Percentiles rank a stretch among this genome's conserved stretches.
phyloP scores from a whole-genome alignment of 2,797 vertebrate genomes.

The Garrulus glandarius region DNA sequence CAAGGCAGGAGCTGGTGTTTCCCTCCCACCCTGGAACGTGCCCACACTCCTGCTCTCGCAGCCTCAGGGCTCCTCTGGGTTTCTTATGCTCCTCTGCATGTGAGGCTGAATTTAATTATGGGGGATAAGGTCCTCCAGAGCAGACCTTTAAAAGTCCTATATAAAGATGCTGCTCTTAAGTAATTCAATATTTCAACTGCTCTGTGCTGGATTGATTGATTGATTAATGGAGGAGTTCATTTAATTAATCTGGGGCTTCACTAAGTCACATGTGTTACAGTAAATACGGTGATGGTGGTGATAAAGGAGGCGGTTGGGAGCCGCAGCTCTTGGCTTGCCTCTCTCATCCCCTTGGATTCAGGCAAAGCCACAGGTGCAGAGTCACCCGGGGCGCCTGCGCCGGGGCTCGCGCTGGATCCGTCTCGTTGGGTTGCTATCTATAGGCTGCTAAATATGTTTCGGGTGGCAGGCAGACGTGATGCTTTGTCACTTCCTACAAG shows the following conservation, averaged over 20 bases:
- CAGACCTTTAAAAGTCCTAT: constrained; percentile 62
- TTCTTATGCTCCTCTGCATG: not conserved
- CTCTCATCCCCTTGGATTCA: not conserved
- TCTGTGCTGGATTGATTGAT: constrained; percentile 63
- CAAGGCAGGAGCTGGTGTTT: not conserved
- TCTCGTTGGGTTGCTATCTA: constrained; percentile 25
- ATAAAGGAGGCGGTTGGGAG: not conserved
- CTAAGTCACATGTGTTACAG: constrained; percentile 66
- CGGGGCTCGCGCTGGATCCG: not conserved
- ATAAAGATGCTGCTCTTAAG: constrained; percentile 65
- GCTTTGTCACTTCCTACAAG: constrained; percentile 54
- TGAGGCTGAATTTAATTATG: constrained; percentile 33
- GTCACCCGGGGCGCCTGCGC: not conserved
- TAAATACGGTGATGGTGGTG: constrained; percentile 8
- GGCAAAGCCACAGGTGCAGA: not conserved
- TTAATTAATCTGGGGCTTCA: constrained; percentile 64
- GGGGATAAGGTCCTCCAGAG: constrained; percentile 46
- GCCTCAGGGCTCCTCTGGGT: constrained; percentile 21
- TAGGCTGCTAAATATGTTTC: constrained; percentile 30
- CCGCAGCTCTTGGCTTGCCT: not conserved
- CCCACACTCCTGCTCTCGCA: not conserved
- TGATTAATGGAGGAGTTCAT: constrained; percentile 68
- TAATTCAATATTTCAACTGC: constrained; percentile 70
- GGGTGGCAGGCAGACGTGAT: constrained; percentile 44
- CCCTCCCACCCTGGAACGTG: not conserved